Evolutionary conservation across 2,113 vertebrate species (phyloP).

Genomic region (Chaetura pelagica): DNA sequence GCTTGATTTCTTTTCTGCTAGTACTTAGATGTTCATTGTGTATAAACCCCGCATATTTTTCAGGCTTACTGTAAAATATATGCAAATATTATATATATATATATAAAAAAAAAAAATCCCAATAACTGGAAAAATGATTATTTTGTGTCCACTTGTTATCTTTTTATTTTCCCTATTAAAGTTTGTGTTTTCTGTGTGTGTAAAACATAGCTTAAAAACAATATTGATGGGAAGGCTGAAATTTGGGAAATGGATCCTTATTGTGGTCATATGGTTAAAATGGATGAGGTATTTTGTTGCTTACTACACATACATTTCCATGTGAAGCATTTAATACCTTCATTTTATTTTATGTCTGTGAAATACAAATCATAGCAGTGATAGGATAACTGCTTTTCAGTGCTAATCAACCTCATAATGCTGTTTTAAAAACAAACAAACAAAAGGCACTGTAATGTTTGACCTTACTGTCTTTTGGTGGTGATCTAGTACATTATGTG

Average conservation of each 20-base stretch:
- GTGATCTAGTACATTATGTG: background rate
- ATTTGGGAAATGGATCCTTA: conserved; percentile 14
- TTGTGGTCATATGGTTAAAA: background rate
- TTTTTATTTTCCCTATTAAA: background rate
- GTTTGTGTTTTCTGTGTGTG: background rate
- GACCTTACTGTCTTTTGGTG: background rate
- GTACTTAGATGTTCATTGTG: background rate
- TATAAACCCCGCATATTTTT: background rate
- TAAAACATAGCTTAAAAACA: background rate
- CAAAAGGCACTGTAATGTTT: background rate
- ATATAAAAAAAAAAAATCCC: background rate
- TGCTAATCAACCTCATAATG: background rate
- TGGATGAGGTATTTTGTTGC: background rate
- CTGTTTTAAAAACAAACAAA: conserved; percentile 1
- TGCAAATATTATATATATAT: too few relatives aligned
- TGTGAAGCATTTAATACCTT: background rate
- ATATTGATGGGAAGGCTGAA: background rate
- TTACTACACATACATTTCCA: background rate
- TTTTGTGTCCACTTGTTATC: background rate
- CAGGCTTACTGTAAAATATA: background rate
- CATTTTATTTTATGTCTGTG: background rate
- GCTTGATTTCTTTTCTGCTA: background rate
- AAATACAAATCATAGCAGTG: background rate
- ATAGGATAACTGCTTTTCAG: background rate
- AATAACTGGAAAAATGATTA: background rate